phyloP scores from a whole-genome alignment of 1,140 invertebrate species.

The Drosophila tsacasi region DNA sequence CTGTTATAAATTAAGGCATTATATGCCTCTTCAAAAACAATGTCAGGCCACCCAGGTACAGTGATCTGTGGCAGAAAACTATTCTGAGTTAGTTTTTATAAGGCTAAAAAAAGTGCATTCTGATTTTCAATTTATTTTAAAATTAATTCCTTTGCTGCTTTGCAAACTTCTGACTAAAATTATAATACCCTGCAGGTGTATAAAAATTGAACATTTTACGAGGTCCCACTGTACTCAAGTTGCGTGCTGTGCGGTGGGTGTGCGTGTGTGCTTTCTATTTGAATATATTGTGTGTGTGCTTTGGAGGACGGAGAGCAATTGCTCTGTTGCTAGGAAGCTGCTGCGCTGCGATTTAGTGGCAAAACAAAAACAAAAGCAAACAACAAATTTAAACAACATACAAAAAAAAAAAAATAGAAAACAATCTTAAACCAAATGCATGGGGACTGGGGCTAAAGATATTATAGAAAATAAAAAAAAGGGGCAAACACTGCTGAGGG shows the following conservation, averaged over 20 bases:
- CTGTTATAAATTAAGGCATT: conserved; percentile 8
- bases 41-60: conserved; percentile 44
- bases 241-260: conserved; percentile 24
- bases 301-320: neutral
- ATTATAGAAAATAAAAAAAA: conserved; percentile 18
- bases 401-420: neutral
- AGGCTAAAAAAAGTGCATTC: too few species aligned
- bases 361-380: conserved; percentile 3
- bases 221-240: conserved; percentile 5
- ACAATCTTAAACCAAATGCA: conserved; percentile 21
- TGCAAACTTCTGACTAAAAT: too few species aligned
- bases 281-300: neutral
- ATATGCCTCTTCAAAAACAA: conserved; percentile 32
- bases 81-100: too few species aligned
- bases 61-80: neutral
- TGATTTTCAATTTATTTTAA: too few species aligned
- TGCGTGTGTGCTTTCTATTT: conserved; percentile 19
- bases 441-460: neutral
- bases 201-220: too few species aligned
- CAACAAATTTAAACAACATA: neutral
- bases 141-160: too few species aligned
- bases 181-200: too few species aligned
- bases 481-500: conserved; percentile 32
- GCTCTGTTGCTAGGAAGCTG: conserved; percentile 29
- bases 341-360: conserved; percentile 25